Conservation (phyloP, 2,888 invertebrate genomes). For the Diaperis boleti region DNA sequence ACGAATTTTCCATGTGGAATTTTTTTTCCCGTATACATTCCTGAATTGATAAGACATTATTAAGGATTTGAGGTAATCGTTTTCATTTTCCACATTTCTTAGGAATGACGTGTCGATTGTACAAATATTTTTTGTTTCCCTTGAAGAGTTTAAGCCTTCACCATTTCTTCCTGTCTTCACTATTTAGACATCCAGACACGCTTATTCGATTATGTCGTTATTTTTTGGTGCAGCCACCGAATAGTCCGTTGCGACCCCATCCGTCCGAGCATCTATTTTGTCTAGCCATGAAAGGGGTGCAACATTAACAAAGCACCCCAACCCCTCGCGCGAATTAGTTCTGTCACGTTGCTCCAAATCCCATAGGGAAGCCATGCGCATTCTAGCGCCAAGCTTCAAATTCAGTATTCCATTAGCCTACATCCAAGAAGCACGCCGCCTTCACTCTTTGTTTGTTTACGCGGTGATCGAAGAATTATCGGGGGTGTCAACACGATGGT, state of each 20-base stretch:
- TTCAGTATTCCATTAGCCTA: constrained; percentile 40
- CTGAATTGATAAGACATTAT: too few species aligned
- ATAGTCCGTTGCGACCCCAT: neutral
- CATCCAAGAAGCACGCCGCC: constrained; percentile 35
- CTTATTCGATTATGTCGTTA: neutral
- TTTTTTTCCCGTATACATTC: too few species aligned
- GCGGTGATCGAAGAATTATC: neutral
- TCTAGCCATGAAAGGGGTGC: constrained; percentile 30
- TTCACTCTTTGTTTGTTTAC: constrained; percentile 24
- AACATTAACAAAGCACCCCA: constrained; percentile 21
- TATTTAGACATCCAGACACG: too few species aligned
- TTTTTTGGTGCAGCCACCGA: neutral
- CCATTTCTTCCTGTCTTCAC: too few species aligned
- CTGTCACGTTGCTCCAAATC: constrained; percentile 33
- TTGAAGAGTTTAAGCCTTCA: too few species aligned
- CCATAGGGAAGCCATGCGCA: constrained; percentile 45
- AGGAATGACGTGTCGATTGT: neutral
- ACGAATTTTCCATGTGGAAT: too few species aligned
- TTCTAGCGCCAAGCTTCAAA: constrained; percentile 46
- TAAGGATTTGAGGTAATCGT: too few species aligned
- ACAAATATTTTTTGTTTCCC: neutral
- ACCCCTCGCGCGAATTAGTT: constrained; percentile 35
- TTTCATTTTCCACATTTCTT: neutral
- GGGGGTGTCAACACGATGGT: neutral
- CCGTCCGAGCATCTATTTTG: constrained; percentile 34